phyloP scores from a whole-genome alignment of 2,113 vertebrate species.

The Chaetops frenatus region DNA sequence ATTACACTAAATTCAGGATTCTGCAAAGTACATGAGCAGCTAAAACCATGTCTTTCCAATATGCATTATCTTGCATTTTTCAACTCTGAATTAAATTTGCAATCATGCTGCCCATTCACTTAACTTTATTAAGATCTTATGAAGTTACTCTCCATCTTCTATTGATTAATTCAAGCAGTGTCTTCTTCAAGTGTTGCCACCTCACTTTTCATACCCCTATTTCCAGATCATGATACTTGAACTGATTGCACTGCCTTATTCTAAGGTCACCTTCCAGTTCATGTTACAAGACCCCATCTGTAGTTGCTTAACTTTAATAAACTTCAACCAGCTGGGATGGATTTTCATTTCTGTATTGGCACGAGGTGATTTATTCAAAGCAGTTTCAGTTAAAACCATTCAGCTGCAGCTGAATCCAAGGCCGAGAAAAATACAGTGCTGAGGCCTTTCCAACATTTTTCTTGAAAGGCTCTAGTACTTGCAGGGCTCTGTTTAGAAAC shows the following conservation, averaged over 20 bases:
- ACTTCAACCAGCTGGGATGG: not conserved
- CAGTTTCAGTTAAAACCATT: not conserved
- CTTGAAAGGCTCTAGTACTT: not conserved
- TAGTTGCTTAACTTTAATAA: not conserved
- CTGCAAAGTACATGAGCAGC: not conserved
- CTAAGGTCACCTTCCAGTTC: not conserved
- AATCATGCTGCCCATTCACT: slow-evolving; percentile 1
- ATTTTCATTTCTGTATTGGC: not conserved
- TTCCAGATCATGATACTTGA: not conserved
- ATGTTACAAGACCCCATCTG: not conserved
- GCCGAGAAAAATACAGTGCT: not conserved
- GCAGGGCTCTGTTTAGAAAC: not conserved
- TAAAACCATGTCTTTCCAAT: not conserved
- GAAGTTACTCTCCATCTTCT: not conserved
- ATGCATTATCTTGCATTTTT: slow-evolving; percentile 14
- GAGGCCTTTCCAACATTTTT: not conserved
- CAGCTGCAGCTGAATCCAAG: not conserved
- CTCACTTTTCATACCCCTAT: not conserved
- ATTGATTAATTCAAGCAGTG: not conserved
- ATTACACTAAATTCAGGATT: slow-evolving; percentile 4
- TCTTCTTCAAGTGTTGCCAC: not conserved
- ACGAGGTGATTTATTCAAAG: not conserved
- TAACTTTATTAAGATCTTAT: slow-evolving; percentile 36
- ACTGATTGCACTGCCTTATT: not conserved
- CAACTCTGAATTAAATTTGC: slow-evolving; percentile 27